Conservation (phyloP, 2,113 vertebrate genomes). For the Acrocephalus arundinaceus region DNA sequence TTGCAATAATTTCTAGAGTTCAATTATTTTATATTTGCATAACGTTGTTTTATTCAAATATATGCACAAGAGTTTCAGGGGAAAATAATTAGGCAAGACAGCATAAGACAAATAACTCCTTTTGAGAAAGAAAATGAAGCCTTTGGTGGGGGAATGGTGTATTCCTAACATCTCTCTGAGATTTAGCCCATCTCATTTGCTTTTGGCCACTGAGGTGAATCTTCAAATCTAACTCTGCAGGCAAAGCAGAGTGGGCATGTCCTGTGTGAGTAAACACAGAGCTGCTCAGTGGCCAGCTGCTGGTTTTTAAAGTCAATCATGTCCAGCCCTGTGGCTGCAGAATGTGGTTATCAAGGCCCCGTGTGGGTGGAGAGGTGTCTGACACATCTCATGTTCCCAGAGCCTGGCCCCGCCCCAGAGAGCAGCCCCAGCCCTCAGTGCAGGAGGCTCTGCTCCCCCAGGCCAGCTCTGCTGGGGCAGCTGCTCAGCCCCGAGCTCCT, state of each 20-base stretch:
- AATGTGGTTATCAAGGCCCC: accelerated
- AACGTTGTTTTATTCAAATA: conserved; percentile 2
- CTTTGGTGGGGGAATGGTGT: background rate
- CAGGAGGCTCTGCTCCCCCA: background rate
- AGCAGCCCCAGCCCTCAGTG: background rate
- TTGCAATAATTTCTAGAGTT: background rate
- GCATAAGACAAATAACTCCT: background rate
- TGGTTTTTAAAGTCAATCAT: background rate
- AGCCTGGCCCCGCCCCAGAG: background rate
- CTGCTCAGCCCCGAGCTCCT: background rate
- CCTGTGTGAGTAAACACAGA: background rate
- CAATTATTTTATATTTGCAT: conserved; percentile 1
- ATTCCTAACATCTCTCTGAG: background rate
- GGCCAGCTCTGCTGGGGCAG: background rate
- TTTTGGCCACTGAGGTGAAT: background rate
- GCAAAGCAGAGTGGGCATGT: background rate
- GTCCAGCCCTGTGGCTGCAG: background rate
- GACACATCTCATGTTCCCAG: background rate
- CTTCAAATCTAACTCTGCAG: background rate
- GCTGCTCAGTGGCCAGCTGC: background rate
- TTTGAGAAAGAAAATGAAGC: background rate
- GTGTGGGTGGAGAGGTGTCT: background rate
- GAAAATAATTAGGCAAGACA: background rate
- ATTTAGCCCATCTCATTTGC: background rate
- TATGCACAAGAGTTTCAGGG: background rate